These are phyloP conservation scores for Semnornis frantzii DNA, from an alignment of 2,113 vertebrate genomes.

Conservation along the genomic window DNA sequence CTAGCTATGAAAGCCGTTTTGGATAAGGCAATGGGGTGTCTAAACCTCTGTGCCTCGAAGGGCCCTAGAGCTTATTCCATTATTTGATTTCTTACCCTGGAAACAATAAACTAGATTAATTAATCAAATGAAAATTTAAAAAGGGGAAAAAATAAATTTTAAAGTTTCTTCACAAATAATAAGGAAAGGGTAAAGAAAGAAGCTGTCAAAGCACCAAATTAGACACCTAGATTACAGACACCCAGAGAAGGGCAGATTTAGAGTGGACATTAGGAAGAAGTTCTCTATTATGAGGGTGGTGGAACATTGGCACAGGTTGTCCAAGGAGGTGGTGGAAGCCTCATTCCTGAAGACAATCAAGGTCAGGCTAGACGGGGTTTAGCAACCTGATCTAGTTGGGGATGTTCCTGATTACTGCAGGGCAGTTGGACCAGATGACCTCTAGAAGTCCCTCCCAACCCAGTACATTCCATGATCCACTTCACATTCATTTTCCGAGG, in stretches of 20 bases:
- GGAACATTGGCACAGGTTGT: too few species aligned
- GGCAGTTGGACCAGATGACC: too few species aligned
- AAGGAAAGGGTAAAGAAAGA: background rate
- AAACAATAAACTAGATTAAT: background rate
- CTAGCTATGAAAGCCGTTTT: background rate
- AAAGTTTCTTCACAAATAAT: background rate
- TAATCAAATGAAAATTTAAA: too few species aligned
- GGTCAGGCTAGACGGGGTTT: too few species aligned
- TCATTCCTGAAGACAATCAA: too few species aligned
- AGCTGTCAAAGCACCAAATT: slow-evolving; percentile 5
- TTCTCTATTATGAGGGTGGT: too few species aligned
- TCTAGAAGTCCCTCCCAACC: too few species aligned
- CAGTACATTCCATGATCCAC: too few species aligned
- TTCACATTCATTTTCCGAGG: background rate
- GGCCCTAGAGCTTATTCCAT: background rate
- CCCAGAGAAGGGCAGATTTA: background rate
- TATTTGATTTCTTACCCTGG: background rate
- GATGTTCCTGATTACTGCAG: too few species aligned
- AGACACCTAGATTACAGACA: background rate
- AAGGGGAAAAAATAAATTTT: slow-evolving; percentile 3
- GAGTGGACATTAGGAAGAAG: too few species aligned
- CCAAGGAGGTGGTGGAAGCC: too few species aligned
- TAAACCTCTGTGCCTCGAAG: background rate
- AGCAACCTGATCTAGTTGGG: too few species aligned
- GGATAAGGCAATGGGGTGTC: accelerated